Conservation (phyloP, 2,797 vertebrate genomes). For the Anabas testudineus region DNA sequence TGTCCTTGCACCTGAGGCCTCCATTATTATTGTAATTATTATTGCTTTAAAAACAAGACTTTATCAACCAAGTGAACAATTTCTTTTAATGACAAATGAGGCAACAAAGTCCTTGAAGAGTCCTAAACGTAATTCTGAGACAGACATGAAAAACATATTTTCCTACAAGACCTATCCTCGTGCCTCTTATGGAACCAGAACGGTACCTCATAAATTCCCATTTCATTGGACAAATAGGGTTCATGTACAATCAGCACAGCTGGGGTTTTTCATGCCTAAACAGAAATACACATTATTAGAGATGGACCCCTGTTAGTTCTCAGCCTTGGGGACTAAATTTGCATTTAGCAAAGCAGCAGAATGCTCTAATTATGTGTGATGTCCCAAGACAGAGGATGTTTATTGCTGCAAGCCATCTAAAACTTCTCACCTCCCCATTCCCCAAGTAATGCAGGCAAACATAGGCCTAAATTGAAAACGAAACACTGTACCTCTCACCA, state of each 20-base stretch:
- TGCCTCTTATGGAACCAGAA: slow-evolving; percentile 31
- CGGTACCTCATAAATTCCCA: slow-evolving; percentile 29
- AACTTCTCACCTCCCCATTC: slow-evolving; percentile 48
- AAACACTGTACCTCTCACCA: slow-evolving; percentile 16
- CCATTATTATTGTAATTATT: slow-evolving; percentile 33
- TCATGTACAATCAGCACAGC: slow-evolving; percentile 60
- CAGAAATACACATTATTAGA: slow-evolving; percentile 60
- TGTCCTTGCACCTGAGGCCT: slow-evolving; percentile 42
- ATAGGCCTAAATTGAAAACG: slow-evolving; percentile 21
- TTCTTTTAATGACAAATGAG: slow-evolving; percentile 13
- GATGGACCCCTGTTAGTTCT: slow-evolving; percentile 66
- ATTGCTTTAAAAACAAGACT: slow-evolving; percentile 25
- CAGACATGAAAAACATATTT: slow-evolving; percentile 2
- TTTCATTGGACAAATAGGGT: slow-evolving; percentile 20
- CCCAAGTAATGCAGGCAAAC: slow-evolving; percentile 43
- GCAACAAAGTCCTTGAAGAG: slow-evolving; percentile 16
- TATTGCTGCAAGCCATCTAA: slow-evolving; percentile 60
- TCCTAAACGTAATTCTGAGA: slow-evolving; percentile 7
- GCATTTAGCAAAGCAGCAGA: slow-evolving; percentile 75
- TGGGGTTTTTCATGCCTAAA: slow-evolving; percentile 59
- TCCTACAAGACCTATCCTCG: slow-evolving; percentile 1
- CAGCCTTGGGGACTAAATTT: slow-evolving; percentile 71
- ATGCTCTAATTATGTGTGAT: slow-evolving; percentile 73
- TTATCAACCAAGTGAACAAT: slow-evolving; percentile 2
- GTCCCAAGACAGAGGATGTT: slow-evolving; percentile 59